A percentile compares a stretch with the other conserved stretches of the same genome.
Conservation (phyloP, 1,140 invertebrate genomes). For the Latrodectus geometricus region DNA sequence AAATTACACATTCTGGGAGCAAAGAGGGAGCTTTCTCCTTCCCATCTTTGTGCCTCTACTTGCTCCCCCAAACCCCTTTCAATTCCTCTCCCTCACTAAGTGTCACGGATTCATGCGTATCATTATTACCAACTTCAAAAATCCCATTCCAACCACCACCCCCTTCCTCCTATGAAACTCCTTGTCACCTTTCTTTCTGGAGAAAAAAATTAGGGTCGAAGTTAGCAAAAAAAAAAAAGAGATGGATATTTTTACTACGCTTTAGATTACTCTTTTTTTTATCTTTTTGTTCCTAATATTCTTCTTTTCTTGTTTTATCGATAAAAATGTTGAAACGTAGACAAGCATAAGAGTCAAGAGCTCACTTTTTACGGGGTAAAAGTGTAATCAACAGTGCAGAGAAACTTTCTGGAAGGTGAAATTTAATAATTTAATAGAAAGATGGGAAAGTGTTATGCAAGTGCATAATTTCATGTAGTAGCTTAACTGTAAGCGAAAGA, state of each 20-base stretch:
- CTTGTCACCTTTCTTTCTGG: too few species aligned
- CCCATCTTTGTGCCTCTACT: neutral
- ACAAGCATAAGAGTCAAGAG: too few species aligned
- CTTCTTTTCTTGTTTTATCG: too few species aligned
- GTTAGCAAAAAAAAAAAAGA: neutral
- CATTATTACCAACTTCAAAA: slow-evolving; percentile 36
- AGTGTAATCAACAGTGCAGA: too few species aligned
- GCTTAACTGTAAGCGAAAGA: too few species aligned
- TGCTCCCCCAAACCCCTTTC: neutral
- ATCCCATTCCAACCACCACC: neutral
- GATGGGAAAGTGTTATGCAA: too few species aligned
- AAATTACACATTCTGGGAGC: slow-evolving; percentile 45
- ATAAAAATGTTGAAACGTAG: too few species aligned
- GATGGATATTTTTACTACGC: slow-evolving; percentile 8
- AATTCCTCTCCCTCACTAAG: neutral
- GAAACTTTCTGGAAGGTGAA: too few species aligned
- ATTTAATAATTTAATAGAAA: too few species aligned
- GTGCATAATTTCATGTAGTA: too few species aligned
- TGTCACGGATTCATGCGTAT: slow-evolving; percentile 39
- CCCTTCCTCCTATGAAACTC: neutral
- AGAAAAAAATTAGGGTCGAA: too few species aligned
- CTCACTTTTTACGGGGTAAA: too few species aligned
- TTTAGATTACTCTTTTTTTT: neutral
- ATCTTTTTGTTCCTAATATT: neutral
- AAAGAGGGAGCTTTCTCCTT: neutral